These are phyloP conservation scores for Bombus turneri DNA, from an alignment of 1,140 invertebrate genomes.

Conservation along the genomic window DNA sequence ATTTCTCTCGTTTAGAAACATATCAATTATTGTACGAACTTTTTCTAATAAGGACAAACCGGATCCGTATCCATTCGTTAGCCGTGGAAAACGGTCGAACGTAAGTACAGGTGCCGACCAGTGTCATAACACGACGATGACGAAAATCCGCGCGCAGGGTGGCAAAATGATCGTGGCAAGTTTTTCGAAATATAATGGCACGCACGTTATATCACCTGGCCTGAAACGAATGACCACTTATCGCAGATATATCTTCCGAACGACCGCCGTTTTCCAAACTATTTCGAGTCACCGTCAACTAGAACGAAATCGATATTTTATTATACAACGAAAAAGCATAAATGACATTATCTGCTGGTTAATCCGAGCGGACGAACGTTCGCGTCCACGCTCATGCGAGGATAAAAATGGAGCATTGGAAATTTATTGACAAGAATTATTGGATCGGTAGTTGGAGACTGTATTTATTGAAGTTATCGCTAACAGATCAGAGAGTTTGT, in stretches of 20 bases:
- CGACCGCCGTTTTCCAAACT: neutral
- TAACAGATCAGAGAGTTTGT: neutral
- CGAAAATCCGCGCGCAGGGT: neutral
- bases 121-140: neutral
- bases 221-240: neutral
- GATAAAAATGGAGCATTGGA: neutral
- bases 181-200: neutral
- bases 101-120: neutral
- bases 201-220: neutral
- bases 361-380: neutral
- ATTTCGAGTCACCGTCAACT: neutral
- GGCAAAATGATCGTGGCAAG: neutral
- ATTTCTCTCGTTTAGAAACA: slow-evolving; percentile 5
- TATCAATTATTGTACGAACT: neutral
- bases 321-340: neutral
- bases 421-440: neutral
- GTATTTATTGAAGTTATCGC: neutral
- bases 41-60: neutral
- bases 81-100: neutral
- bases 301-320: slow-evolving; percentile 4
- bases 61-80: neutral
- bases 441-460: neutral
- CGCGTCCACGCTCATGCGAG: too few species aligned
- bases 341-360: neutral
- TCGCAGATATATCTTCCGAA: neutral